phyloP scores from a whole-genome alignment of 2,888 invertebrate genomes.

The Hermaeophaga mercurialis region DNA sequence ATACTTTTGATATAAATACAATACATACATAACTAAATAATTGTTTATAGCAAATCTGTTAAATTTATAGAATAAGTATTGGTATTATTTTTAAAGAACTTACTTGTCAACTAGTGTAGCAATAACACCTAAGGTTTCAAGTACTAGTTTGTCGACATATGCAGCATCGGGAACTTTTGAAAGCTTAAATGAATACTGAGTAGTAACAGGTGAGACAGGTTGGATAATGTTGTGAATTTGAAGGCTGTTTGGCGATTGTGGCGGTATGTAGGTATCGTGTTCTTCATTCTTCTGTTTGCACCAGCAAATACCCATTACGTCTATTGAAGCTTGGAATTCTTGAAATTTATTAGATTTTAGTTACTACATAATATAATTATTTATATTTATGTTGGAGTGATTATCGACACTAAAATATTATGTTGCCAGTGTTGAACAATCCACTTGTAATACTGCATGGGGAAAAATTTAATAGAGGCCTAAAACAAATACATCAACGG shows the following conservation, averaged over 20 bases:
- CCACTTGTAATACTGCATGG: conserved; percentile 35
- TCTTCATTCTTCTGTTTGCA: conserved; percentile 70
- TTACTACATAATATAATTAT: conserved; percentile 44
- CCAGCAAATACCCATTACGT: conserved; percentile 77
- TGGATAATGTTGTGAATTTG: conserved; percentile 32
- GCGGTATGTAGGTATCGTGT: conserved; percentile 57
- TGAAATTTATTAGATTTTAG: conserved; percentile 26
- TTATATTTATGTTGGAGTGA: conserved; percentile 51
- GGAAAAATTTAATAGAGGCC: conserved; percentile 28
- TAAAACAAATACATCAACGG: conserved; percentile 31
- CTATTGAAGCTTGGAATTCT: conserved; percentile 24
- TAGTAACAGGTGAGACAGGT: conserved; percentile 48
- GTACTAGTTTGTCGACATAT: conserved; percentile 73
- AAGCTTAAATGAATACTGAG: conserved; percentile 44
- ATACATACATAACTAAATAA: too few species aligned
- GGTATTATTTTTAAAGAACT: too few species aligned
- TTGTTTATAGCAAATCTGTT: too few species aligned
- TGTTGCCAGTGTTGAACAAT: conserved; percentile 33
- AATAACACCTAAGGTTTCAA: conserved; percentile 80
- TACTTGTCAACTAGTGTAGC: conserved; percentile 85
- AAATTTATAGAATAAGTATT: too few species aligned
- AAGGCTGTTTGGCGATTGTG: conserved; percentile 41
- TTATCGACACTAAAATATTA: conserved; percentile 48
- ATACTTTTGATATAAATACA: too few species aligned
- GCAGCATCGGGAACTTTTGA: conserved; percentile 54